Evolutionary conservation across 2,113 vertebrate species (phyloP).

Genomic region (Theristicus caerulescens): DNA sequence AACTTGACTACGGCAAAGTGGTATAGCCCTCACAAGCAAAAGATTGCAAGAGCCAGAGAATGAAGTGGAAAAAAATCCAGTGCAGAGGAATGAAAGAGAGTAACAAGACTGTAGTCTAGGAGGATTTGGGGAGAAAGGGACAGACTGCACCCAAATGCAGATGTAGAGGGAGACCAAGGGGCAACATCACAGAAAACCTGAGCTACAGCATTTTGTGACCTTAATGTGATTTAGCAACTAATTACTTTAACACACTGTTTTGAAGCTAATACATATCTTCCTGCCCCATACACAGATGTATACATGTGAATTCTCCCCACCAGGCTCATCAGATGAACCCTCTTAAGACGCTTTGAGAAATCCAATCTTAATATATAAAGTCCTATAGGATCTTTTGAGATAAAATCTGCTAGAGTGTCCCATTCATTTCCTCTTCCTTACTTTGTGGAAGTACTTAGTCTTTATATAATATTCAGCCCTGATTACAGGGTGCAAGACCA

Average conservation of each 20-base stretch:
- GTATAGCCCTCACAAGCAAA: not conserved
- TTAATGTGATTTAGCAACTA: not conserved
- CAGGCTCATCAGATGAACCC: not conserved
- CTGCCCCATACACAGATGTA: too few relatives aligned
- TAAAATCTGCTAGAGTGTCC: not conserved
- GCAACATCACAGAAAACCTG: not conserved
- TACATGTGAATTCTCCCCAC: not conserved
- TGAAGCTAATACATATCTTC: not conserved
- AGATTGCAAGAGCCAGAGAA: not conserved
- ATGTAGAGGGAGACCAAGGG: not conserved
- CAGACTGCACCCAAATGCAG: not conserved
- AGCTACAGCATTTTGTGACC: not conserved
- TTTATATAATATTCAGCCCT: not conserved
- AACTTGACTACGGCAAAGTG: not conserved
- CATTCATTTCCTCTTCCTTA: constrained; percentile 2
- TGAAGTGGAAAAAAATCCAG: not conserved
- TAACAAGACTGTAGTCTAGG: not conserved
- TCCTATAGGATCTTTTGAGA: not conserved
- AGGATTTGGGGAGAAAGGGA: not conserved
- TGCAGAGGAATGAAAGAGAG: not conserved
- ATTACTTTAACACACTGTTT: not conserved
- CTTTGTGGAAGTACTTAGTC: not conserved
- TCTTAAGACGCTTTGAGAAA: not conserved
- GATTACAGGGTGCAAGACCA: not conserved
- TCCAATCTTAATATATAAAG: not conserved